Evolutionary conservation across 2,888 invertebrate genomes (phyloP).

Genomic region (Drosophila conformis): DNA sequence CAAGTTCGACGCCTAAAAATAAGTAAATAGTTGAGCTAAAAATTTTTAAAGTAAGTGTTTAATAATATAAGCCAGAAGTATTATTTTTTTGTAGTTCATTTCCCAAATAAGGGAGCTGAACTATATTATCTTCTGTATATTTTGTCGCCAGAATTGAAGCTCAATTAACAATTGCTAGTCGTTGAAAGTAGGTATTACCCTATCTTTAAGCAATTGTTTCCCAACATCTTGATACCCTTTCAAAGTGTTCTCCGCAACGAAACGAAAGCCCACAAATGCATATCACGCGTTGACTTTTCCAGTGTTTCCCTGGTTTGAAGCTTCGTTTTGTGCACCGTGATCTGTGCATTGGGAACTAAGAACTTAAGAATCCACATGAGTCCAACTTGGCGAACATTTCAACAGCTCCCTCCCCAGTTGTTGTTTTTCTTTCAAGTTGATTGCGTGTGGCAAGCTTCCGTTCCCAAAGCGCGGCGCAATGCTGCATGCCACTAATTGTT

Average conservation of each 20-base stretch:
- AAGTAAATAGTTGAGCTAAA: not conserved
- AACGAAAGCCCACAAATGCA: slow-evolving; percentile 69
- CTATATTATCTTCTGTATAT: not conserved
- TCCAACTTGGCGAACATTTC: slow-evolving; percentile 27
- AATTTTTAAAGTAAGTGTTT: not conserved
- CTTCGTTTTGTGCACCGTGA: slow-evolving; percentile 30
- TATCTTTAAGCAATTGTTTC: not conserved
- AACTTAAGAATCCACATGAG: slow-evolving; percentile 23
- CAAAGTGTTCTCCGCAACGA: slow-evolving; percentile 15
- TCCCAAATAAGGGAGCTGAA: not conserved
- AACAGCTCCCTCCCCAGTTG: slow-evolving; percentile 1
- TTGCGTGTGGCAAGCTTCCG: slow-evolving; percentile 70
- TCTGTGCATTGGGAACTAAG: slow-evolving; percentile 41
- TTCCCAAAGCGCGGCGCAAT: slow-evolving; percentile 59
- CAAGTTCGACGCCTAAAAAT: not conserved
- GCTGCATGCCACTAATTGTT: slow-evolving; percentile 75
- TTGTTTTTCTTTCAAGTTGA: slow-evolving; percentile 17
- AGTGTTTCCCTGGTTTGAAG: slow-evolving; percentile 9
- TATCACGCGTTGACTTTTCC: slow-evolving; percentile 28
- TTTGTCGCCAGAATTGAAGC: not conserved
- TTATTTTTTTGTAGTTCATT: not conserved
- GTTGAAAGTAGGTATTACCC: not conserved
- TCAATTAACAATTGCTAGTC: slow-evolving; percentile 1
- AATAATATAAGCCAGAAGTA: not conserved
- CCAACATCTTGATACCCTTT: slow-evolving; percentile 9